phyloP scores from a whole-genome alignment of 2,113 vertebrate species.

The Lasiurus borealis region DNA sequence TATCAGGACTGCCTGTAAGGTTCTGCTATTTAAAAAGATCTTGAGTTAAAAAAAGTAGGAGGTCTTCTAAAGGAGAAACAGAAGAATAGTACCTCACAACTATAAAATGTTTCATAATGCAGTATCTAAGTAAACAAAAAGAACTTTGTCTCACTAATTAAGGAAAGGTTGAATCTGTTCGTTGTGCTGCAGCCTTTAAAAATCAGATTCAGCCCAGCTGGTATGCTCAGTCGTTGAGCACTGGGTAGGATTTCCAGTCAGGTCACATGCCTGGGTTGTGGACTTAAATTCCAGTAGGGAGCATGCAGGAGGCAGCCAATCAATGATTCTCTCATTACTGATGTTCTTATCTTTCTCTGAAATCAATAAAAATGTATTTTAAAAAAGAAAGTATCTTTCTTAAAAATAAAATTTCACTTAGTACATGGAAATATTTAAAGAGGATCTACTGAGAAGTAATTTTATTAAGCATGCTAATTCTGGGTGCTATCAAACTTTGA shows the following conservation, averaged over 20 bases:
- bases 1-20: not conserved
- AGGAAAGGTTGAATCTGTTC: not conserved
- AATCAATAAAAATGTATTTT: too few species aligned
- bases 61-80: slow-evolving; percentile 16
- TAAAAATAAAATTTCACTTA: slow-evolving; percentile 52
- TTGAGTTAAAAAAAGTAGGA: slow-evolving; percentile 32
- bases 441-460: not conserved
- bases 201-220: not conserved
- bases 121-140: slow-evolving; percentile 55
- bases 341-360: too few species aligned
- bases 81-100: slow-evolving; percentile 1
- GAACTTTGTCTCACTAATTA: slow-evolving; percentile 32
- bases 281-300: too few species aligned
- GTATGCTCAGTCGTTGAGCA: too few species aligned
- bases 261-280: too few species aligned
- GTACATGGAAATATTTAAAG: slow-evolving; percentile 15
- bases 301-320: too few species aligned
- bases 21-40: not conserved
- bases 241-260: too few species aligned
- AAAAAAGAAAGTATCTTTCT: not conserved
- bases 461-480: slow-evolving; percentile 30
- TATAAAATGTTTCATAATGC: slow-evolving; percentile 3
- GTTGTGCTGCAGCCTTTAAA: not conserved
- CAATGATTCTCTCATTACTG: too few species aligned
- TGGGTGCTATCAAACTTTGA: slow-evolving; percentile 12